A percentile compares a stretch with the other conserved stretches of the same genome.
Evolutionary conservation across 2,113 vertebrate species (phyloP).

Genomic region (Plectropomus leopardus): DNA sequence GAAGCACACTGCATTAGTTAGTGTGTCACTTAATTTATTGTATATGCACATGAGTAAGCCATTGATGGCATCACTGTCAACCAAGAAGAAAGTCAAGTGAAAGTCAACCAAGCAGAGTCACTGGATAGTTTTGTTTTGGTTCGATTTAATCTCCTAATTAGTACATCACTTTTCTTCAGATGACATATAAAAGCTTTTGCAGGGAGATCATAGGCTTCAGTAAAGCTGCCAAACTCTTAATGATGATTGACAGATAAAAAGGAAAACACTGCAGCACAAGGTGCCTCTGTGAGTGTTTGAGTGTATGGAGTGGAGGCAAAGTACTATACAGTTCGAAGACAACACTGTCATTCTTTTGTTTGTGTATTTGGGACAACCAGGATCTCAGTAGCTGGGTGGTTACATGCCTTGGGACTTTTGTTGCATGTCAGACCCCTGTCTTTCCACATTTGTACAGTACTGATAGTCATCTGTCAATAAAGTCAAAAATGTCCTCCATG

Average conservation of each 20-base stretch:
- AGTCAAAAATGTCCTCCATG: too few species aligned
- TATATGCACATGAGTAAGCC: background rate
- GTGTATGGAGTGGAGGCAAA: background rate
- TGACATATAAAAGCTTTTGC: conserved; percentile 14
- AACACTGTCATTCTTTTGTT: background rate
- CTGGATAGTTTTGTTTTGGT: background rate
- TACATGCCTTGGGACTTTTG: too few species aligned
- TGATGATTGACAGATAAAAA: conserved; percentile 18
- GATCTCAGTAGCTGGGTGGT: too few species aligned
- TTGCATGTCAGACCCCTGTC: too few species aligned
- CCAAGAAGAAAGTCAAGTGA: background rate
- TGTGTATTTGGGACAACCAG: too few species aligned
- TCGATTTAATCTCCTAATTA: background rate
- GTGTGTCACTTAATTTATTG: background rate
- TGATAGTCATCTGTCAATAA: too few species aligned
- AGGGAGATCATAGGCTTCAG: background rate
- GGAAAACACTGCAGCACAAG: background rate
- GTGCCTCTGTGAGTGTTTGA: background rate
- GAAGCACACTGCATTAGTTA: background rate
- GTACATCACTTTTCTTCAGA: conserved; percentile 3
- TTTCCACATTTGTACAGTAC: too few species aligned
- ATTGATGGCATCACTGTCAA: background rate
- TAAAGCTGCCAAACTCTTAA: background rate
- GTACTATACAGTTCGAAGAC: background rate
- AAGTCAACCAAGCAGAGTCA: background rate